Evolutionary conservation across 2,888 invertebrate genomes (phyloP).

Genomic region (Himalopsyche japonica): DNA sequence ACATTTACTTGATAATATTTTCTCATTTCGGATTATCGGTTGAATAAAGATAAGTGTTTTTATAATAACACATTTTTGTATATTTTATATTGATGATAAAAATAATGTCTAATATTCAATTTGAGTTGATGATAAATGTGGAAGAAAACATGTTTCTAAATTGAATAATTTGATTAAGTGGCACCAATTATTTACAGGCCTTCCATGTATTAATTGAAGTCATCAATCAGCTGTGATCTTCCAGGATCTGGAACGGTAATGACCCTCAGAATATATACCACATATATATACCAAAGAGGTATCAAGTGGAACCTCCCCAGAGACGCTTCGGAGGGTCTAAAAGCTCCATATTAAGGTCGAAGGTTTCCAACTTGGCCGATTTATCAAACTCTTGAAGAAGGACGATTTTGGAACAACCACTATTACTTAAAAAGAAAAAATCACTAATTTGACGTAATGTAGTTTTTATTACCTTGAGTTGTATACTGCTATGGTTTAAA

Average conservation of each 20-base stretch:
- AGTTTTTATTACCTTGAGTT: no score
- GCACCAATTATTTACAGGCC: background rate
- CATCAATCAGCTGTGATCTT: background rate
- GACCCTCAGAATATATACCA: background rate
- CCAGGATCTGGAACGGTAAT: background rate
- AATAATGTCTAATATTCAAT: no score
- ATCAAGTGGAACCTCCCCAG: background rate
- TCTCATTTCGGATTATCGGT: no score
- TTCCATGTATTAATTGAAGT: background rate
- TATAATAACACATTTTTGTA: no score
- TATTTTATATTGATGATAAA: no score
- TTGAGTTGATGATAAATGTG: background rate
- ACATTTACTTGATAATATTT: no score
- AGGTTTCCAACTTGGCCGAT: background rate
- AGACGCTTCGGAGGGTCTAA: background rate
- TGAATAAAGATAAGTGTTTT: no score
- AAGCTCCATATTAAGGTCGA: background rate
- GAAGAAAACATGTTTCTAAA: background rate
- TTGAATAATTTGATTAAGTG: background rate
- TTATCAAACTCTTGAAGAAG: background rate
- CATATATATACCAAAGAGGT: background rate
- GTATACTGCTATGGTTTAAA: background rate
- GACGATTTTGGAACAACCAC: background rate
- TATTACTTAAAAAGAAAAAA: background rate
- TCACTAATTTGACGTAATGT: no score